A percentile compares a stretch with the other conserved stretches of the same genome.
These are phyloP conservation scores for Saxidomus purpurata DNA, from an alignment of 1,140 invertebrate species.

Conservation along the genomic window DNA sequence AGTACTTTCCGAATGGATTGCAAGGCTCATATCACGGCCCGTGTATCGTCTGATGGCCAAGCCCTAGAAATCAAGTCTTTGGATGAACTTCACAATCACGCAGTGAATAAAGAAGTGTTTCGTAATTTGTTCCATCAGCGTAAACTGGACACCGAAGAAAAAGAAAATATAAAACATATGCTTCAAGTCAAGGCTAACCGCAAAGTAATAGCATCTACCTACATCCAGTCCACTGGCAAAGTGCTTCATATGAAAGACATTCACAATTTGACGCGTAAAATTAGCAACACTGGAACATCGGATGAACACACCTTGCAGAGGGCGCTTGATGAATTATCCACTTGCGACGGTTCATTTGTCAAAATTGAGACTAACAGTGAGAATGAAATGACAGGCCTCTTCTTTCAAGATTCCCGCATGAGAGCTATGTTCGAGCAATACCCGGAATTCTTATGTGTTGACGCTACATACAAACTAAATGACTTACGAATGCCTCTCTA, in stretches of 20 bases:
- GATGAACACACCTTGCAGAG: not conserved
- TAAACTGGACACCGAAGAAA: not conserved
- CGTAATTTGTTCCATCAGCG: not conserved
- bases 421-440: not conserved
- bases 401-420: not conserved
- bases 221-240: not conserved
- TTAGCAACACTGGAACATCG: not conserved
- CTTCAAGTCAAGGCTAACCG: not conserved
- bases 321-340: not conserved
- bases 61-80: not conserved
- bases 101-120: not conserved
- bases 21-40: not conserved
- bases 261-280: not conserved
- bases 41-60: not conserved
- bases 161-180: not conserved
- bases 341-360: not conserved
- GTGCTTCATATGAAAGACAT: not conserved
- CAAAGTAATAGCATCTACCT: not conserved
- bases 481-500: not conserved
- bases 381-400: not conserved
- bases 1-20: not conserved
- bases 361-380: not conserved
- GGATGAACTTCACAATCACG: not conserved
- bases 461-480: not conserved
- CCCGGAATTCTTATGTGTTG: not conserved